Evolutionary conservation across 2,113 vertebrate species (phyloP).

Genomic region (Salvelinus namaycush): DNA sequence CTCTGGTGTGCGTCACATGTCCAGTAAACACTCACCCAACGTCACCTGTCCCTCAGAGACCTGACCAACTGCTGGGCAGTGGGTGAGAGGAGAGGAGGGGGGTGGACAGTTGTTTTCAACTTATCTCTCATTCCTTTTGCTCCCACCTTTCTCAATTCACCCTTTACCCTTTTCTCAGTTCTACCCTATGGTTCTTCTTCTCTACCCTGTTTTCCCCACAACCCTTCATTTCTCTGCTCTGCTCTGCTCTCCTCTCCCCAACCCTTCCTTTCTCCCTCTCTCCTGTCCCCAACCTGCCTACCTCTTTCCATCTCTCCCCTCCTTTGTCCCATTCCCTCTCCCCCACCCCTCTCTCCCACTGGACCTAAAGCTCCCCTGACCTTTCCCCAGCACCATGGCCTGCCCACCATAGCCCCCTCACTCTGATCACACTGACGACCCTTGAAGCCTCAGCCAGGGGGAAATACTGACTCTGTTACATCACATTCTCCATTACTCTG

Average conservation of each 20-base stretch:
- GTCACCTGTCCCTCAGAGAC: too few relatives aligned
- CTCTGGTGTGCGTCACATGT: too few relatives aligned
- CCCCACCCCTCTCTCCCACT: not conserved
- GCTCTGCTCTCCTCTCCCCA: not conserved
- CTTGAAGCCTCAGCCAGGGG: too few relatives aligned
- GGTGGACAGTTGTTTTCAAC: too few relatives aligned
- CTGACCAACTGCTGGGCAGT: too few relatives aligned
- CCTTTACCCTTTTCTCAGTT: constrained; percentile 4
- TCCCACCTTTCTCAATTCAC: constrained; percentile 1
- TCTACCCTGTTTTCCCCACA: constrained; percentile 2
- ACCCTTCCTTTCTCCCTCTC: not conserved
- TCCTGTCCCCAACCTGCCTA: not conserved
- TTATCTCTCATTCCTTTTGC: not conserved
- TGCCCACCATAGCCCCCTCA: too few relatives aligned
- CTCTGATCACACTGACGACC: too few relatives aligned
- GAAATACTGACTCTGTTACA: too few relatives aligned
- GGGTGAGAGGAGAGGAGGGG: too few relatives aligned
- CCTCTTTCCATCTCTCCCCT: not conserved
- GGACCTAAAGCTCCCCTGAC: not conserved
- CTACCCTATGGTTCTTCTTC: constrained; percentile 8
- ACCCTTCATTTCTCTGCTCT: not conserved
- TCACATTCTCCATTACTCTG: too few relatives aligned
- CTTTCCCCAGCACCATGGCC: too few relatives aligned
- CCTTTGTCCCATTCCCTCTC: not conserved
- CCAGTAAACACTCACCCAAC: too few relatives aligned